Evolutionary conservation across 2,797 vertebrate species (phyloP).

Genomic region (Catharus ustulatus): DNA sequence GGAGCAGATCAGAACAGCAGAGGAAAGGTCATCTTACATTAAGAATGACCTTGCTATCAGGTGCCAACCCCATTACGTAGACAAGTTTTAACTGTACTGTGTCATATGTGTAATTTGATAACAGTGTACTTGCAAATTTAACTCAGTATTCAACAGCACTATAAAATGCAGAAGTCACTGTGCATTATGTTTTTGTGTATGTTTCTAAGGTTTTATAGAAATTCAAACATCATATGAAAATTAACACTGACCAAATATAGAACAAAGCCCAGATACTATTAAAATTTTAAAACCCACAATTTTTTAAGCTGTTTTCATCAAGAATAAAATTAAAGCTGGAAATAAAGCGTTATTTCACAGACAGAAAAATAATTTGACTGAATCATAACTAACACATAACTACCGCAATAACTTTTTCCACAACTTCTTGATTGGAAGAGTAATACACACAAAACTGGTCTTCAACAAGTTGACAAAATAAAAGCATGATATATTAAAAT

Average conservation of each 20-base stretch:
- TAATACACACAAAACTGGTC: neutral
- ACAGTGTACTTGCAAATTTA: slow-evolving; percentile 1
- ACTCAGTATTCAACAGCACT: neutral
- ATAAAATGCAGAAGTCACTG: neutral
- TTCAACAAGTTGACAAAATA: neutral
- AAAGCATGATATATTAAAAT: neutral
- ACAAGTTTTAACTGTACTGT: slow-evolving; percentile 38
- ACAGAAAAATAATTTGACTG: neutral
- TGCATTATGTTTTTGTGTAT: neutral
- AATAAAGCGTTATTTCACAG: neutral
- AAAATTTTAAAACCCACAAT: neutral
- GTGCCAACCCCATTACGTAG: slow-evolving; percentile 29
- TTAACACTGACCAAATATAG: neutral
- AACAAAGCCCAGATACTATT: neutral
- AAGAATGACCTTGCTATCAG: slow-evolving; percentile 35
- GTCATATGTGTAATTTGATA: slow-evolving; percentile 35
- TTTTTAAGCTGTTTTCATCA: neutral
- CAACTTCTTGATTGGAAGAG: neutral
- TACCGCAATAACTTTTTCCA: neutral
- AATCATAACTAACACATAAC: neutral
- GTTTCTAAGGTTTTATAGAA: neutral
- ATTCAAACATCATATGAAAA: neutral
- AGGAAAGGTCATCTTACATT: slow-evolving; percentile 44
- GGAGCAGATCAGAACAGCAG: neutral
- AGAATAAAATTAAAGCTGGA: neutral